Evolutionary conservation across 2,888 invertebrate species (phyloP).

Genomic region (Zaprionus obscuricornis): DNA sequence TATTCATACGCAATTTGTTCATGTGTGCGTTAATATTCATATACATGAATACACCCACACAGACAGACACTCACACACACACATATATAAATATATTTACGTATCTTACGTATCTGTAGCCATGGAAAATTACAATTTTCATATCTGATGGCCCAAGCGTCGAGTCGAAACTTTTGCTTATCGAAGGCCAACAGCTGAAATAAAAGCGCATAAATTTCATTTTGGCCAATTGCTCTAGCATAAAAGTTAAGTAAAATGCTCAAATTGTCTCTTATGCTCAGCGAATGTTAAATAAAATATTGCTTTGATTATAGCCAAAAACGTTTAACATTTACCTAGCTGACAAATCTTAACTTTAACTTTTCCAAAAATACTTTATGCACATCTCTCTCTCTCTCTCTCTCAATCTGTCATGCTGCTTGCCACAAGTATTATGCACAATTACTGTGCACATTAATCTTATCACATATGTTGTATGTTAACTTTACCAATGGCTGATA

Average conservation of each 20-base stretch:
- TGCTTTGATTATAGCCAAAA: no score
- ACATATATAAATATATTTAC: slow-evolving; percentile 1
- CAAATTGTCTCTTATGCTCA: slow-evolving; percentile 8
- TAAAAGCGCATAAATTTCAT: slow-evolving; percentile 30
- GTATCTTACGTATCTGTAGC: slow-evolving; percentile 33
- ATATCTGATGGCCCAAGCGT: slow-evolving; percentile 57
- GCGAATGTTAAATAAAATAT: background rate
- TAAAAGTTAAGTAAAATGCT: slow-evolving; percentile 10
- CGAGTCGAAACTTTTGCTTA: slow-evolving; percentile 26
- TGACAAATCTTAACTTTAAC: no score
- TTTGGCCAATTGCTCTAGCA: slow-evolving; percentile 20
- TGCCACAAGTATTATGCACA: slow-evolving; percentile 3
- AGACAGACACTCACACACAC: slow-evolving; percentile 4
- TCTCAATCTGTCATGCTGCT: no score
- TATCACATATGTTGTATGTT: background rate
- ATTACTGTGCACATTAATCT: no score
- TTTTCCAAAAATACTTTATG: no score
- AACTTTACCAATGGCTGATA: background rate
- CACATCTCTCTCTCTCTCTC: no score
- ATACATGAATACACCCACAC: slow-evolving; percentile 43
- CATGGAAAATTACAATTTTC: slow-evolving; percentile 69
- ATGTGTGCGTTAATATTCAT: slow-evolving; percentile 45
- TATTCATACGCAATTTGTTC: slow-evolving; percentile 51
- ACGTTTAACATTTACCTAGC: no score
- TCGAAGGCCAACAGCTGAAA: slow-evolving; percentile 32